Base-by-base conservation (phyloP, 2,888 invertebrate species). In the Balanococcus diminutus region DNA sequence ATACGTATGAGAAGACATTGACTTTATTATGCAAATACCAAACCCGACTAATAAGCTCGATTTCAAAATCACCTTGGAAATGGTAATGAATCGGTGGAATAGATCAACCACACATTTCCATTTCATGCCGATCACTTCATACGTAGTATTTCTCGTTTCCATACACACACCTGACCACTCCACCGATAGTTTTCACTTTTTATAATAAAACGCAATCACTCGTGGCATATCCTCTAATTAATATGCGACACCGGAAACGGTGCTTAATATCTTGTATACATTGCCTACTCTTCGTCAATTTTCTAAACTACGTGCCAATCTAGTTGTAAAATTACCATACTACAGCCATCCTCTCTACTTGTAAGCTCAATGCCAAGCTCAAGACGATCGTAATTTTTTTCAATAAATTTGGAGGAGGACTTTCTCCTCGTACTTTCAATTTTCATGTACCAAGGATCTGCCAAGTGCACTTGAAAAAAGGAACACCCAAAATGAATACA, bases 281-380 rank as follows among this genome's bases (percentile, higher is more conserved):
- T 11, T 56, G 31, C n/a, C n/a, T n/a, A n/a, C 16, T 67, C 25
- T 67, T 28, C 25, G 14, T 67, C 67, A 67, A 28, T 67, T 61
- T 22, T 67, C 67, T 67, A 67, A 67, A 67, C 28, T 28, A 67
- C 67, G 25, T 67, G 67, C 67, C 67, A 67, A 67, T 67, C 22
- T 56, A 6, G 28, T 67, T 16, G 6, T 67, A 16, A 67, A 67
- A 67, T 67, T 67, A 67, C 14, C 67, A 67, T 28, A 67, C 16
- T 3, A 16, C 28, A 67, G 67, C 67, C 67, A 67, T 28, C 67
- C 67, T 28, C n/a, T n/a, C n/a, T n/a, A n/a, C n/a, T n/a, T n/a
- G n/a, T 28, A 3, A 22, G 22, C 67, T 28, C 8, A 28, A 67
- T 67, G 67, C 67, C 67, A 67, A 28, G 28, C 67, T 28, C 16